A percentile compares a stretch with the other conserved stretches of the same genome.
Conservation (phyloP, 2,888 invertebrate species). For the Sicus ferrugineus region DNA sequence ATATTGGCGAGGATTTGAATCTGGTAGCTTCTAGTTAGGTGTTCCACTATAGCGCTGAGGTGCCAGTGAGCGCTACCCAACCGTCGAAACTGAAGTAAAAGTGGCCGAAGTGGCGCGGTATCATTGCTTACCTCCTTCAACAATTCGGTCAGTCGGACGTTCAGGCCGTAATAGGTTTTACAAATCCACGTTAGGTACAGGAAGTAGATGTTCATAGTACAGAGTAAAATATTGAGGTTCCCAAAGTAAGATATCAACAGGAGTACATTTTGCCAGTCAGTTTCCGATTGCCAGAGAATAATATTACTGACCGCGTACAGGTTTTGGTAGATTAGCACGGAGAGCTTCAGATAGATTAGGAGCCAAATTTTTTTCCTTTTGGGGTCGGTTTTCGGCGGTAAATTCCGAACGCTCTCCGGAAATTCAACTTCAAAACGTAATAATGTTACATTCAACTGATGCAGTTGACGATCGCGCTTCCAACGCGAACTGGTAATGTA, state of each 20-base stretch:
- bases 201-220: not conserved
- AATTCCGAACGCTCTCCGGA: not conserved
- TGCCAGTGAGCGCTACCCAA: constrained; percentile 13
- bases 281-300: too few relatives aligned
- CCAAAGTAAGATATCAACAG: not conserved
- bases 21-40: not conserved
- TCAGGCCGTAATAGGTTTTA: not conserved
- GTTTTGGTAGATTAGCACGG: not conserved
- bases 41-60: not conserved
- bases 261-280: not conserved
- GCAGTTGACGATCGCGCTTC: not conserved
- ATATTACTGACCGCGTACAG: not conserved
- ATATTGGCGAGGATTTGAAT: not conserved
- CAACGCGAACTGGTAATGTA: constrained; percentile 6
- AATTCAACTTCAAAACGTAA: not conserved
- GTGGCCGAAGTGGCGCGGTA: not conserved
- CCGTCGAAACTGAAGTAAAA: not conserved
- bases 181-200: not conserved
- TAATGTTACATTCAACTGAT: not conserved
- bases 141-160: not conserved
- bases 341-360: not conserved
- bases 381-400: not conserved
- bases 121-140: not conserved
- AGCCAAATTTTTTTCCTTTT: not conserved
- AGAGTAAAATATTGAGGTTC: not conserved